A percentile compares a stretch with the other conserved stretches of the same genome.
Conservation (phyloP, 2,888 invertebrate genomes). For the Rugalucina vietnamica region DNA sequence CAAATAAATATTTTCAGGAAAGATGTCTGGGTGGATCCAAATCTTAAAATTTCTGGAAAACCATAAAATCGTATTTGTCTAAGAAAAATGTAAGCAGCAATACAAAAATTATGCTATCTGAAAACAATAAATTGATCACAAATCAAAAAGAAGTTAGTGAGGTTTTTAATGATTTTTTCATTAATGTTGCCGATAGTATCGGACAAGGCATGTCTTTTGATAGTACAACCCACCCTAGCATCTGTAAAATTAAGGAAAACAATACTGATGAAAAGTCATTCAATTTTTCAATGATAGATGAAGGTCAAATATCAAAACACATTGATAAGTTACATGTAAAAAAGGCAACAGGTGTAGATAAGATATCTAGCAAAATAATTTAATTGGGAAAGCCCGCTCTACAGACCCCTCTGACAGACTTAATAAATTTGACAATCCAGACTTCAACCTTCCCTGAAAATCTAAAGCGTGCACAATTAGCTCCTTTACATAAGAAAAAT, state of each 20-base stretch:
- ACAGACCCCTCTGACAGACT: not conserved
- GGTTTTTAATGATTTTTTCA: not conserved
- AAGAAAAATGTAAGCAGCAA: conserved; percentile 10
- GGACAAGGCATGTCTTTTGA: not conserved
- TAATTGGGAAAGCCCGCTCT: not conserved
- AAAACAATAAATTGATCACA: conserved; percentile 9
- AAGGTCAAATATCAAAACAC: not conserved
- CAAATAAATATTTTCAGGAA: conserved; percentile 32
- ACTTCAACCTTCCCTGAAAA: conserved; percentile 16
- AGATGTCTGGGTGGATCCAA: conserved; percentile 28
- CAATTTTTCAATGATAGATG: not conserved
- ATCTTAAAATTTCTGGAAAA: conserved; percentile 18
- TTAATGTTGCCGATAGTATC: not conserved
- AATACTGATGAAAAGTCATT: not conserved
- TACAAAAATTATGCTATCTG: not conserved
- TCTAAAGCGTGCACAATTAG: conserved; percentile 3
- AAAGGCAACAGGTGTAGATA: not conserved
- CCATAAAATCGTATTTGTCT: conserved; percentile 36
- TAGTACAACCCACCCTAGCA: conserved; percentile 1
- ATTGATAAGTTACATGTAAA: not conserved
- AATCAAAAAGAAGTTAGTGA: conserved; percentile 1
- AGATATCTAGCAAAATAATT: not conserved
- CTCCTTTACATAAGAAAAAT: conserved; percentile 28
- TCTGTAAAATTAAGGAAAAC: conserved; percentile 8
- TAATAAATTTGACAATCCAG: not conserved